phyloP scores from a whole-genome alignment of 2,888 invertebrate species.

The Amphipoea lucens region DNA sequence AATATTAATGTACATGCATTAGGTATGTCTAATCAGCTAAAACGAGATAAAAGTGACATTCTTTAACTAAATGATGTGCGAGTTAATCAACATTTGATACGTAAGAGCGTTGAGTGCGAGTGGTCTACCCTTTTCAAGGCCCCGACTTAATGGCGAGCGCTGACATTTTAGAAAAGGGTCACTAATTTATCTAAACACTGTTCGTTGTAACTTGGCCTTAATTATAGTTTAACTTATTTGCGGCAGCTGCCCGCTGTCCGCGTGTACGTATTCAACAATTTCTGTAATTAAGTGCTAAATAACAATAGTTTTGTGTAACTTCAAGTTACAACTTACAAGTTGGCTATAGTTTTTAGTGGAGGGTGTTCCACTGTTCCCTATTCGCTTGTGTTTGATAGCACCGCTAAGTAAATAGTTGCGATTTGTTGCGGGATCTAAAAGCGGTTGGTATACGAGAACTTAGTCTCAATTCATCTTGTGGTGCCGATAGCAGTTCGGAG shows the following conservation, averaged over 20 bases:
- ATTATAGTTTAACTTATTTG: slow-evolving; percentile 89
- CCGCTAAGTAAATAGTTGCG: slow-evolving; percentile 56
- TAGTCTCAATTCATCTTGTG: slow-evolving; percentile 58
- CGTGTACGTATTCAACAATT: slow-evolving; percentile 68
- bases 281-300: slow-evolving; percentile 70
- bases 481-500: slow-evolving; percentile 46
- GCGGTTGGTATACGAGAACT: slow-evolving; percentile 36
- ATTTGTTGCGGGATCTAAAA: slow-evolving; percentile 53
- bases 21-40: slow-evolving; percentile 49
- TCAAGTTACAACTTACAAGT: slow-evolving; percentile 51
- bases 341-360: slow-evolving; percentile 47
- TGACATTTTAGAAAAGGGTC: slow-evolving; percentile 89
- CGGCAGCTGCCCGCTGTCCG: slow-evolving; percentile 77
- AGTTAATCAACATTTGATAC: slow-evolving; percentile 78
- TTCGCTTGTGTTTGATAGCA: slow-evolving; percentile 45
- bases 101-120: slow-evolving; percentile 73
- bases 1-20: slow-evolving; percentile 28
- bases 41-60: slow-evolving; percentile 61
- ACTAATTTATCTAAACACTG: slow-evolving; percentile 88
- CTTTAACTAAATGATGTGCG: slow-evolving; percentile 61
- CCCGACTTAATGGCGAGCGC: slow-evolving; percentile 81
- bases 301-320: slow-evolving; percentile 65
- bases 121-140: slow-evolving; percentile 84
- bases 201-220: slow-evolving; percentile 73
- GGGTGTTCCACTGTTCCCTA: slow-evolving; percentile 27